Evolutionary conservation across 2,797 vertebrate species (phyloP), one percentile per base, ranked within the genome.

Genomic region (Megalops cyprinoides): DNA sequence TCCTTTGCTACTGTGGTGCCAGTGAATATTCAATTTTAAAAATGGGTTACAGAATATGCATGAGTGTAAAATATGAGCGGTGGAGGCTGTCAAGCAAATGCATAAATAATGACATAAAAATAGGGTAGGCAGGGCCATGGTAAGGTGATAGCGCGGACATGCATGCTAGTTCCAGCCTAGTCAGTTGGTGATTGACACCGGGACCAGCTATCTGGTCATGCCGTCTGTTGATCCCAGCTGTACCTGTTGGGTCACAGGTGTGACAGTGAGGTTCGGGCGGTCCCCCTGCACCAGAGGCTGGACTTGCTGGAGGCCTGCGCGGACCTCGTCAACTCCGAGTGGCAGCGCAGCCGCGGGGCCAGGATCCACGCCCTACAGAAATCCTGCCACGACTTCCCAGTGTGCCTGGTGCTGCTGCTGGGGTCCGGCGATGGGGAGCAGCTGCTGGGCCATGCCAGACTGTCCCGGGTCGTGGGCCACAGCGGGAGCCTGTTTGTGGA

Each of bases 221-320:
- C 3, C 8, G 67, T 71, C 67, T 58, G 39, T 20, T 82, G 46
- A 81, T 49, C 71, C 28, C 69, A 58, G 31, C 73, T 67, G 76
- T 71, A 49, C 71, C 23, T 85, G 79, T 77, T 85, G 82, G 86
- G 77, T 67, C 87, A 78, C 87, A 90, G 88, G 90, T 87, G 90
- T 87, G 91, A 92, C 6, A 87, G 91, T 67, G 88, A 90, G 80
- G 82, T 96, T 84, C 88, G 75, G 25, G 88, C 88, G 2, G 91
- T 97, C 55, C 96, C 97, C 1, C 93, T 98, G 85, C 97, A 99
- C 88, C 92, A 79, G 77, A 95, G 94, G 69, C 97, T 95, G 0
- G 97, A 98, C 89, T 93, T 99, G 82, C 89, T 96, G 88, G 92
- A 93, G 4, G 92, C 95, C 56, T 99, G 98, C 25, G 96, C 96